Percentiles rank a stretch among this genome's conserved stretches.
Conservation (phyloP, 1,140 invertebrate species). For the Geopemphigus sp. region DNA sequence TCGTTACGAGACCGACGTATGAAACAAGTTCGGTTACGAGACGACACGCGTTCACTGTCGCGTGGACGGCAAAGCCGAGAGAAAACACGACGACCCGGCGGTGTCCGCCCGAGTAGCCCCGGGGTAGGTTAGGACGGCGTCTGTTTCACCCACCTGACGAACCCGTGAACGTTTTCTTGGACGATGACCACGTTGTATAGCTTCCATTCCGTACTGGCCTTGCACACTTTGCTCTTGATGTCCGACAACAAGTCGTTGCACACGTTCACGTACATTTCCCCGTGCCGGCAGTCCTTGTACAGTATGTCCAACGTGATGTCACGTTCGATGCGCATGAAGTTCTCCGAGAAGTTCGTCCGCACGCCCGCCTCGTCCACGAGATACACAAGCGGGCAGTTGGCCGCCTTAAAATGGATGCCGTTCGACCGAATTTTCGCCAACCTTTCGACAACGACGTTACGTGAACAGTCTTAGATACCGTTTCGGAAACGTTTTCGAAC, state of each 20-base stretch:
- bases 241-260: conserved; percentile 25
- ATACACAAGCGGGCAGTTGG: conserved; percentile 13
- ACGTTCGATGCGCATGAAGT: conserved; percentile 16
- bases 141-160: too few relatives aligned
- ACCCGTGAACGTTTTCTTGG: conserved; percentile 20
- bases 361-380: conserved; percentile 34
- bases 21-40: too few relatives aligned
- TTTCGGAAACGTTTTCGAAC: too few relatives aligned
- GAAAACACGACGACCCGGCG: too few relatives aligned
- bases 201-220: conserved; percentile 11
- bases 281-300: conserved; percentile 31
- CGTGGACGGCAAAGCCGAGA: too few relatives aligned
- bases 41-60: too few relatives aligned
- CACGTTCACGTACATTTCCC: conserved; percentile 10
- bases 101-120: too few relatives aligned
- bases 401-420: conserved; percentile 23
- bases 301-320: conserved; percentile 21
- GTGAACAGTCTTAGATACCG: too few relatives aligned
- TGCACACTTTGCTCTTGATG: background rate
- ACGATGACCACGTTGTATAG: background rate
- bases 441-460: background rate
- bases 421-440: conserved; percentile 5
- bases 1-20: too few relatives aligned
- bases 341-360: conserved; percentile 27
- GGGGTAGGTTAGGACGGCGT: too few relatives aligned